phyloP scores from a whole-genome alignment of 2,888 invertebrate genomes.

The Limenitis camilla region DNA sequence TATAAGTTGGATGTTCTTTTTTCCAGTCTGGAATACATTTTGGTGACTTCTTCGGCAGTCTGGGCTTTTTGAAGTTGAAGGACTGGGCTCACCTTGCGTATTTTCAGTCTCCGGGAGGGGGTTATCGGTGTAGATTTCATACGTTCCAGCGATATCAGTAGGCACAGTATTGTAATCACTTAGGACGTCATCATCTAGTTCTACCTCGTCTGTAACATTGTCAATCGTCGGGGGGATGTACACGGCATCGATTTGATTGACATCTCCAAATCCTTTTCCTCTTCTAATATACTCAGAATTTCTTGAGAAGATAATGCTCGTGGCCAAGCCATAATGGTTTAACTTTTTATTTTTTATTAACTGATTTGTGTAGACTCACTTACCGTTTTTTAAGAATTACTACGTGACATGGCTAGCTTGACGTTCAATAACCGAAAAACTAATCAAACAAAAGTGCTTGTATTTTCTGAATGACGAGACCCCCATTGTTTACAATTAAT shows the following conservation, averaged over 20 bases:
- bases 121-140: slow-evolving; percentile 15
- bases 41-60: slow-evolving; percentile 12
- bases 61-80: slow-evolving; percentile 15
- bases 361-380: slow-evolving; percentile 1
- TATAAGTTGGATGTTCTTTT: too few species aligned
- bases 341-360: not conserved
- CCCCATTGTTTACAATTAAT: slow-evolving; percentile 9
- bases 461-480: slow-evolving; percentile 1
- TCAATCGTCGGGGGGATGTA: slow-evolving; percentile 11
- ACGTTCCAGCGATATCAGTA: slow-evolving; percentile 16
- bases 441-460: slow-evolving; percentile 4
- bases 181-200: slow-evolving; percentile 14
- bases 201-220: slow-evolving; percentile 15
- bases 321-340: not conserved
- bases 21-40: not conserved
- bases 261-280: slow-evolving; percentile 13
- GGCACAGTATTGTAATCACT: slow-evolving; percentile 15
- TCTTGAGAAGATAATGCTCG: slow-evolving; percentile 11
- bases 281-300: slow-evolving; percentile 11
- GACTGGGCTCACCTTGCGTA: slow-evolving; percentile 14
- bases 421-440: not conserved
- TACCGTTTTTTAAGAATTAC: not conserved
- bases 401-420: slow-evolving; percentile 1
- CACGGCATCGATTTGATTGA: slow-evolving; percentile 15
- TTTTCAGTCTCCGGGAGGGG: slow-evolving; percentile 17